Evolutionary conservation across 2,888 invertebrate genomes (phyloP), one percentile per base, ranked within the genome.

Genomic region (Hypolimnas misippus): DNA sequence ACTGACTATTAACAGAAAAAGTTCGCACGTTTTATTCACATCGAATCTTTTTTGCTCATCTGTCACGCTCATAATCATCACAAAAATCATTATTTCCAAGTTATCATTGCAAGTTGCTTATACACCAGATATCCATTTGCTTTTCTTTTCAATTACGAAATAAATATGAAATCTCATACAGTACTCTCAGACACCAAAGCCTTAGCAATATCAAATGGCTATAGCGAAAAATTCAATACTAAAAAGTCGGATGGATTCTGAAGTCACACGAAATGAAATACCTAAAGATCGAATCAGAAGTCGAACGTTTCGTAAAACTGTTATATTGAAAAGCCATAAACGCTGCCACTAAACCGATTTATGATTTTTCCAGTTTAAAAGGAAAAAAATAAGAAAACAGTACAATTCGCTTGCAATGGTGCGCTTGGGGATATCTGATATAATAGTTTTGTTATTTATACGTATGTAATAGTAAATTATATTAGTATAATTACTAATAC

Each of bases 311-410:
- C 73, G 74, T 69, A 76, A 76, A 73, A 76, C 70, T 72, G 68
- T 73, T 69, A 72, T 69, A 72, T 69, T 67, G 70, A 65, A 70
- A 63, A 60, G 57, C 75, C 65, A 75, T 78, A 78, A 78, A 77
- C 72, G 68, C 62, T 55, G 66, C 59, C 67, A 68, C 62, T 68
- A 64, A 63, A 65, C 63, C 59, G 63, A 75, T 77, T 77, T 77
- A 76, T 72, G 75, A 77, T 71, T 69, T 68, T 66, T 68, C 66
- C 44, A 53, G 10, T 53, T 53, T 59, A 21, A 59, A 53, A 59
- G 25, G 17, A 35, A 49, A 49, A 49, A 59, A 59, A 33, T 44
- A 25, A 53, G 21, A 53, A 25, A 46, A 5, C 44, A 2, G 21
- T 46, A n/a, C 14, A 14, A n/a, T 16, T 14, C 7, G 12, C 6